Percentiles rank a stretch among this genome's conserved stretches.
These are phyloP conservation scores for Hippocampus zosterae DNA, from an alignment of 2,113 vertebrate genomes.

Conservation along the genomic window DNA sequence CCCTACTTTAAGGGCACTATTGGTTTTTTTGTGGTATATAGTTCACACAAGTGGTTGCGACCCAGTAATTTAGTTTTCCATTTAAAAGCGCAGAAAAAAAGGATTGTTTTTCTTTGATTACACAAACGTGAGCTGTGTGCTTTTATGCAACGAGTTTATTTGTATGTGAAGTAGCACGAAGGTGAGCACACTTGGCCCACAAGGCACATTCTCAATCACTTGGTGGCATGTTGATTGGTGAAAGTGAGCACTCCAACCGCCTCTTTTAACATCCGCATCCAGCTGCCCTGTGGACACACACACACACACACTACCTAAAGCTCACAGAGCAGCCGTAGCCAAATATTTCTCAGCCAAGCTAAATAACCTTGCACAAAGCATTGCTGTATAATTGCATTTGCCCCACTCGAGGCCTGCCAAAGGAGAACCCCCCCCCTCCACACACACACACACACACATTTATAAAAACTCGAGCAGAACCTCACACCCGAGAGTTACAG, in stretches of 20 bases:
- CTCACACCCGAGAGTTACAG: constrained; percentile 23
- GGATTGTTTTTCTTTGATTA: background rate
- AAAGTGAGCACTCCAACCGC: constrained; percentile 44
- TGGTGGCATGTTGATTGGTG: constrained; percentile 43
- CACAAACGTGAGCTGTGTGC: constrained; percentile 14
- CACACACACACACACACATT: constrained; percentile 20
- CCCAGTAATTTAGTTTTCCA: background rate
- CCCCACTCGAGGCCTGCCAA: constrained; percentile 44
- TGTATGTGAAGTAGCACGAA: constrained; percentile 55
- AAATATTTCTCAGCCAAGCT: constrained; percentile 61
- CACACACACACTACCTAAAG: constrained; percentile 27
- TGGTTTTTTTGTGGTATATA: too few relatives aligned
- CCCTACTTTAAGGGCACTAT: too few relatives aligned
- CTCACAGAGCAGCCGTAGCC: constrained; percentile 44
- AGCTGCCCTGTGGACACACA: constrained; percentile 27
- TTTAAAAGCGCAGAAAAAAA: background rate
- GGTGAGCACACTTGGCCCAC: constrained; percentile 40
- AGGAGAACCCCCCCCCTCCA: constrained; percentile 10
- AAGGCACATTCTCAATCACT: constrained; percentile 51
- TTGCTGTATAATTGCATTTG: constrained; percentile 54
- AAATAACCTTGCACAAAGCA: constrained; percentile 49
- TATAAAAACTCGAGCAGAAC: constrained; percentile 38
- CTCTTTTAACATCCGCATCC: constrained; percentile 52
- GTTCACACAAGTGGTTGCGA: background rate
- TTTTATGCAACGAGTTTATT: constrained; percentile 19